Base-by-base conservation (phyloP, 2,888 invertebrate genomes). In the Scrobipalpa costella region DNA sequence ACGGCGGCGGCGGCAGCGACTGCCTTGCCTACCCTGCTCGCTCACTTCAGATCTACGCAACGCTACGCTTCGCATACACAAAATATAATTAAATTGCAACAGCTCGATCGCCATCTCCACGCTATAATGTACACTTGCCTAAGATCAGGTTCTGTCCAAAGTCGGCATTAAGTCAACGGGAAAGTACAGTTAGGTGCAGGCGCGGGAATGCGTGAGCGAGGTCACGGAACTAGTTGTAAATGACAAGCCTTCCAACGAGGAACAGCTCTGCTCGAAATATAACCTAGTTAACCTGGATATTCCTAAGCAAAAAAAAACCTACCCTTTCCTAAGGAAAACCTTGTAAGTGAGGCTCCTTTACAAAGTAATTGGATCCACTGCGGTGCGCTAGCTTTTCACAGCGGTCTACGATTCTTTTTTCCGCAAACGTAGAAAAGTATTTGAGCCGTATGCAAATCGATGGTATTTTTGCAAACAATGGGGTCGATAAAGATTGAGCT, bases 121-220 rank as follows among this genome's bases (percentile, higher is more conserved):
- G 79, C 79, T 88, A 82, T 86, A 88, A 85, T 85, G 79, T 85
- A 84, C 85, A 88, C 88, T 88, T 87, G 85, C 83, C 85, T 86
- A 84, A 87, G 88, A 90, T 88, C 90, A 90, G 86, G 91, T 90
- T 90, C 79, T 86, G 83, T 85, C 90, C 86, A 91, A 91, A 90
- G 88, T 89, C 85, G 76, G 85, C 80, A 88, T 90, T 86, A 90
- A 90, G 84, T 89, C 90, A 90, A 90, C 91, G 88, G 89, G 88
- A 91, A 91, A 89, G 90, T 90, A 91, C 91, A 88, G 91, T 91
- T 91, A 91, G 90, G 83, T 89, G 89, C 91, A 90, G 82, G 88
- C 91, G 88, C 87, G 89, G 90, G 91, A 90, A 91, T 90, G 91
- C 88, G 90, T 91, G 88, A 89, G 91, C 91, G 91, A 91, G 91